A percentile compares a stretch with the other conserved stretches of the same genome.
These are phyloP conservation scores for Holothuria glaberrima DNA, from an alignment of 35 echinoderm and acorn worm species.

Conservation along the genomic window DNA sequence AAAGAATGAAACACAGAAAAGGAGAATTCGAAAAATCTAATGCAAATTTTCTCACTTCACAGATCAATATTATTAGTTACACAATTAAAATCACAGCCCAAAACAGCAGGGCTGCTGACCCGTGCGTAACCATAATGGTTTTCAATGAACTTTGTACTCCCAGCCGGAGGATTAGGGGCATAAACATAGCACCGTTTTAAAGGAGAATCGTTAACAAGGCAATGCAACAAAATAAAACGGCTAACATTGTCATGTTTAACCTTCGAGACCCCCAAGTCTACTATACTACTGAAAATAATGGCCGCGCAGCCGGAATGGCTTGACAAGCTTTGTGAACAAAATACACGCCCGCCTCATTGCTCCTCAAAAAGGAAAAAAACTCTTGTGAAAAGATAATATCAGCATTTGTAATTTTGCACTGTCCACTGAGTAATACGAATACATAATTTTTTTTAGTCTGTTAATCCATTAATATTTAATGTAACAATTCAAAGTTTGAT, in stretches of 20 bases:
- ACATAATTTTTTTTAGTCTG: background rate
- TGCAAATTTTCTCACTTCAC: no score
- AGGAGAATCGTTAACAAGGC: background rate
- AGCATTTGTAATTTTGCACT: background rate
- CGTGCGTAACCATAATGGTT: background rate
- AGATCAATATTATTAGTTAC: background rate
- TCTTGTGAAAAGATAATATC: conserved; percentile 4
- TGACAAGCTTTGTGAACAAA: no score
- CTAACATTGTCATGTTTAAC: background rate
- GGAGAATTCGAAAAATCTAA: no score
- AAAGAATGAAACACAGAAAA: no score
- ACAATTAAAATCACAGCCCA: conserved; percentile 4
- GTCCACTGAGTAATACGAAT: background rate
- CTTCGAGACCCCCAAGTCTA: no score
- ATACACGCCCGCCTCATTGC: no score
- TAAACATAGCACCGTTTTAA: background rate
- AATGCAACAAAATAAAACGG: background rate
- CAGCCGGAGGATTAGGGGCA: background rate
- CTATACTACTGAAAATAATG: background rate
- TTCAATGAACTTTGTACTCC: background rate
- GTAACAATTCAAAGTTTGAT: background rate
- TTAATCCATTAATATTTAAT: background rate
- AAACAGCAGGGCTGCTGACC: background rate
- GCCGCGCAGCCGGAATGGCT: background rate
- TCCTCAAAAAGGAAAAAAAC: background rate